Evolutionary conservation across 2,797 vertebrate species (phyloP).

Genomic region (Ispidina picta): DNA sequence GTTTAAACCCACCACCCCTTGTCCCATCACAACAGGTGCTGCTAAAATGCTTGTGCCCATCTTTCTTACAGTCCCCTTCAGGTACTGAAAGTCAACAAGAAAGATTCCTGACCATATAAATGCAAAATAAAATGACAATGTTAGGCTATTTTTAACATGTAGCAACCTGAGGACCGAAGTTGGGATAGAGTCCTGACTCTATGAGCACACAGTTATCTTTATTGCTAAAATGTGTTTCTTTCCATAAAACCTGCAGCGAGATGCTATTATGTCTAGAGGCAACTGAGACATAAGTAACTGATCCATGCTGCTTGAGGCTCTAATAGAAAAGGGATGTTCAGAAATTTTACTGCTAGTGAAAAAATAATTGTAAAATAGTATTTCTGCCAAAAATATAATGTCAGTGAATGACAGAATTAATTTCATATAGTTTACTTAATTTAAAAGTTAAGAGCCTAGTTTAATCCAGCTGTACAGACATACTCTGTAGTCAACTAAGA

Average conservation of each 20-base stretch:
- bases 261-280: background rate
- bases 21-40: no score
- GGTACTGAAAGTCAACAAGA: background rate
- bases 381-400: background rate
- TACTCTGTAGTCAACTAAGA: background rate
- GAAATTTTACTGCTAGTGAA: background rate
- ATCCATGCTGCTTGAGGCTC: background rate
- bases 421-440: background rate
- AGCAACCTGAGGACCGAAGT: background rate
- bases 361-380: background rate
- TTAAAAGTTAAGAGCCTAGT: background rate
- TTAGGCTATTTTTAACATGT: background rate
- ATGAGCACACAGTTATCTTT: background rate
- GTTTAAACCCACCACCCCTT: no score
- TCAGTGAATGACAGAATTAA: background rate
- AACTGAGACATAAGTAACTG: background rate
- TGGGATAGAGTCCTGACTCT: background rate
- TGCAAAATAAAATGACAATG: background rate
- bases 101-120: background rate
- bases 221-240: background rate
- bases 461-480: background rate
- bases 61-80: background rate
- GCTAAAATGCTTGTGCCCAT: background rate
- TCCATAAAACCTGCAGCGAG: background rate
- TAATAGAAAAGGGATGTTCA: background rate